Evolutionary conservation across 2,113 vertebrate species (phyloP).

Genomic region (Cryptotis parvus): DNA sequence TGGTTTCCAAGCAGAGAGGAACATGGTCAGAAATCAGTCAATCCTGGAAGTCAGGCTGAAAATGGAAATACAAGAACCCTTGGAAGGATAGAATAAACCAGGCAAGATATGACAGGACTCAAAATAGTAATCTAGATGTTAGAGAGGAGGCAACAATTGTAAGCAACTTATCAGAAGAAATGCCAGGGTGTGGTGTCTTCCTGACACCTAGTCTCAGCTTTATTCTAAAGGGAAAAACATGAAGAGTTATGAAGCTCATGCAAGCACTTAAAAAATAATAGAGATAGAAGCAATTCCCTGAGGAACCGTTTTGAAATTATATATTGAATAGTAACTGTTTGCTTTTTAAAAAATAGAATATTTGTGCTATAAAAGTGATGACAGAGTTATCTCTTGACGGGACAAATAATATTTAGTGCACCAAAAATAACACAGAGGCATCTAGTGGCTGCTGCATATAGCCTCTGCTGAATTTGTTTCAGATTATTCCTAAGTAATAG

Average conservation of each 20-base stretch:
- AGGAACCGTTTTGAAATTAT: slow-evolving; percentile 30
- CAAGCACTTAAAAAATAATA: background rate
- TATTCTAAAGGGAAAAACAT: background rate
- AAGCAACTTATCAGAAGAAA: background rate
- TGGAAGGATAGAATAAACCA: background rate
- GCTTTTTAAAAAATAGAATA: slow-evolving; percentile 18
- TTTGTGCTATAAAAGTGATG: slow-evolving; percentile 5
- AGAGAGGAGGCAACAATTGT: background rate
- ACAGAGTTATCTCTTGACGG: background rate
- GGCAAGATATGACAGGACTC: background rate
- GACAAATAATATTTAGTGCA: background rate
- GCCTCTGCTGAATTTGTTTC: background rate
- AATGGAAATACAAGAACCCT: background rate
- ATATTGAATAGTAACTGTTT: background rate
- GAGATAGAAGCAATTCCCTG: background rate
- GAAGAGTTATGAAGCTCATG: background rate
- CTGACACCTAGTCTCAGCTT: background rate
- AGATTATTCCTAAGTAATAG: background rate
- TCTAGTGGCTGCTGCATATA: background rate
- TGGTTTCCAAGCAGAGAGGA: background rate
- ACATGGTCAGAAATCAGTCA: background rate
- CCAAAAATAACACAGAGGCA: background rate
- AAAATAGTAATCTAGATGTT: too few relatives aligned
- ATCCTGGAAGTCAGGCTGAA: background rate
- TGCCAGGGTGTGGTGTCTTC: background rate